These are phyloP conservation scores for Oncorhynchus keta DNA, from an alignment of 2,113 vertebrate genomes.

Conservation along the genomic window DNA sequence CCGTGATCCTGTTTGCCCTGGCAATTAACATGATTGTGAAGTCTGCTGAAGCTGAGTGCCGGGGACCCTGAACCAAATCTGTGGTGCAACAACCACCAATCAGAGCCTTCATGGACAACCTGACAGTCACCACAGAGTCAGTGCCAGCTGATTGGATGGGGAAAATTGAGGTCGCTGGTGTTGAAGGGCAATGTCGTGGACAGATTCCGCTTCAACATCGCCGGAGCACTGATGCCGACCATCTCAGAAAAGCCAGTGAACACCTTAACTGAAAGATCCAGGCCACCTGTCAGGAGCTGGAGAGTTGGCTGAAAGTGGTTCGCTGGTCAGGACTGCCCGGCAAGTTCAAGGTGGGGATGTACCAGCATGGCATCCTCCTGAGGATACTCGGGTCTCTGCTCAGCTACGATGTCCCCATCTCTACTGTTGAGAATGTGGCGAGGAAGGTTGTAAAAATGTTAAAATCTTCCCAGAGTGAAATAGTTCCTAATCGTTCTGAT, in stretches of 20 bases:
- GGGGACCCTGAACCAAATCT: conserved; percentile 2
- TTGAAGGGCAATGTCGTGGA: neutral
- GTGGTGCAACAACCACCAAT: conserved; percentile 26
- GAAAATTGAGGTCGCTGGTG: conserved; percentile 9
- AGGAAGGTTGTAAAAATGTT: too few species aligned
- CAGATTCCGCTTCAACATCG: conserved; percentile 5
- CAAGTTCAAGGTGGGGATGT: neutral
- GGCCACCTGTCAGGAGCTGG: neutral
- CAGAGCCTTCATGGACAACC: conserved; percentile 27
- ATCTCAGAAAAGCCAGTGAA: conserved; percentile 35
- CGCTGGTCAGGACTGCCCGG: too few species aligned
- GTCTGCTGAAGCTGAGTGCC: conserved; percentile 19
- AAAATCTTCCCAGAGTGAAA: too few species aligned
- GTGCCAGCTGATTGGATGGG: conserved; percentile 6
- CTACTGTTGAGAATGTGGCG: too few species aligned
- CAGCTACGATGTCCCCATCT: too few species aligned
- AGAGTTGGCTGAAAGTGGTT: neutral
- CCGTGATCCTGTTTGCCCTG: conserved; percentile 20
- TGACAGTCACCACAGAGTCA: conserved; percentile 16
- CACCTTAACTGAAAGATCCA: neutral
- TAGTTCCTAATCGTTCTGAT: too few species aligned
- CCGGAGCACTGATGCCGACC: conserved; percentile 11
- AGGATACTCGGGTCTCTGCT: too few species aligned
- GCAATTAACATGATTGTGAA: conserved; percentile 32
- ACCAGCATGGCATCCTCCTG: too few species aligned